Evolutionary conservation across 2,113 vertebrate genomes (phyloP), one percentile per base, ranked within the genome.

Genomic region (Oncorhynchus clarkii): DNA sequence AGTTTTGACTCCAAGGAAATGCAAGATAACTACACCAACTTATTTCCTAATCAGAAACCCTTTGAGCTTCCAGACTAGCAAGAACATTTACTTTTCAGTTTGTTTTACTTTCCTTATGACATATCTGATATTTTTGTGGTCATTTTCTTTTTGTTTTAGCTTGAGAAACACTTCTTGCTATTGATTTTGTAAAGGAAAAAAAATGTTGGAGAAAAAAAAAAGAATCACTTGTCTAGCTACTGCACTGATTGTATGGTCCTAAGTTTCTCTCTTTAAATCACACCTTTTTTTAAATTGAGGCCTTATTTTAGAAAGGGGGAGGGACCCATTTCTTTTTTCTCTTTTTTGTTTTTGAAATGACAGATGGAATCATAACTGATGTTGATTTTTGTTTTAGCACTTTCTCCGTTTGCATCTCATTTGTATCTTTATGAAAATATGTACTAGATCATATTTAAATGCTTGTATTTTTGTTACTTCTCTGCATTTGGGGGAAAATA

Each of bases 371-470:
- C 26, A 85, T 85, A 81, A 82, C 67, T 82, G 79, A 76, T 83
- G 85, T 84, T 87, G 74, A 85, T 80, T 78, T 73, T 74, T 89
- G 85, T 66, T 86, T 84, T 82, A 86, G 90, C 91, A 92, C 91
- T 91, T 89, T 85, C 70, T 85, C 70, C 48, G n/a, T 11, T 45
- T 13, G 70, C 83, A 45, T 84, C 78, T 87, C 82, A 80, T 85
- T 85, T 90, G 82, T 91, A 87, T 82, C 85, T 90, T 78, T 87
- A 88, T 88, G 80, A 89, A 80, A 76, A 87, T 79, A 91, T 90
- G 85, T 87, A 72, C 79, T 70, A 82, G 76, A 82, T 84, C 81
- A 34, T 90, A 86, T 89, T 80, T 81, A 87, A 86, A 77, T 73
- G 76, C 71, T 84, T 88, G 70, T 86, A 84, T 89, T 88, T 90